Conservation (phyloP, 2,888 invertebrate genomes). For the Acanthoscelides obtectus region DNA sequence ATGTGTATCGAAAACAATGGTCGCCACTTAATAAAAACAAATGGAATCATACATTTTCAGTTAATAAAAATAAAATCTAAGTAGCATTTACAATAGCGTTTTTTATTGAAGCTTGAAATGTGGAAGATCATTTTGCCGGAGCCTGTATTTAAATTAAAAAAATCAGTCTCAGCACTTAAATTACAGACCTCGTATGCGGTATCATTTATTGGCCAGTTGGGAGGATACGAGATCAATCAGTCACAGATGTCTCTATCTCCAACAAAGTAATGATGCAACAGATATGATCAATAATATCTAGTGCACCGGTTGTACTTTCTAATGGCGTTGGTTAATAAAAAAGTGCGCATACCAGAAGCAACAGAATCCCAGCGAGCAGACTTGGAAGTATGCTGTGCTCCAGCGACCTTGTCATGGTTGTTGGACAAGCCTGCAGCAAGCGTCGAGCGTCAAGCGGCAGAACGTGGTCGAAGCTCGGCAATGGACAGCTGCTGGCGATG, state of each 20-base stretch:
- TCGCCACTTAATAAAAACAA: no score
- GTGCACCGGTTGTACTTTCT: not conserved
- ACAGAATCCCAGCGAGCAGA: constrained; percentile 32
- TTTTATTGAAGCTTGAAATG: no score
- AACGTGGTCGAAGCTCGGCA: not conserved
- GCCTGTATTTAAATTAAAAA: no score
- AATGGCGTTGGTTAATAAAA: constrained; percentile 8
- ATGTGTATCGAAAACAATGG: no score
- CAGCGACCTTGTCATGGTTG: constrained; percentile 38
- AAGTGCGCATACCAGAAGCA: constrained; percentile 32
- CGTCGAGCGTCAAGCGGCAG: not conserved
- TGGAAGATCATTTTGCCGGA: no score
- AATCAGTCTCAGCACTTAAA: no score
- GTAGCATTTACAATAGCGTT: no score
- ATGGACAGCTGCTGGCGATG: constrained; percentile 21
- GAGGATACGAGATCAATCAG: no score
- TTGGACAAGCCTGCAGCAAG: constrained; percentile 21
- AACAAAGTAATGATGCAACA: not conserved
- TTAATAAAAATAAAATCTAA: no score
- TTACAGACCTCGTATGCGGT: no score
- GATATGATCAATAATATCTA: not conserved
- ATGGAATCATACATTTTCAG: no score
- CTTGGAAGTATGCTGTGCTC: constrained; percentile 29
- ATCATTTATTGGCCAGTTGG: no score
- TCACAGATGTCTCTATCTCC: not conserved